Base-by-base conservation (phyloP, 2,113 vertebrate genomes). In the Psephotus haematonotus region DNA sequence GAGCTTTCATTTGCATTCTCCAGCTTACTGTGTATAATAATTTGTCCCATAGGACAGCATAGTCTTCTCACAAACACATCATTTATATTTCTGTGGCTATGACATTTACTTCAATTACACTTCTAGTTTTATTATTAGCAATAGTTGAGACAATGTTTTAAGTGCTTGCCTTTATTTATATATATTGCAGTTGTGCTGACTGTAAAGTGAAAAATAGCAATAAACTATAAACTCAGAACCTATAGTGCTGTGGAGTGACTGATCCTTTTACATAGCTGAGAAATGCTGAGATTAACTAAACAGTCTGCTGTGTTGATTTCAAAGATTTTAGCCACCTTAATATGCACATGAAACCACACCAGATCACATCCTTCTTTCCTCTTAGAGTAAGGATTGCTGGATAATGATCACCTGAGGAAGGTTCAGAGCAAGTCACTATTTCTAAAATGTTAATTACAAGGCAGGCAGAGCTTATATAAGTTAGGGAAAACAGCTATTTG, bases 11-110 rank as follows among this genome's bases (percentile, higher is more conserved):
- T 78, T 37, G 62, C 84, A 47, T 24, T 91, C 25, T 86, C 25
- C 28, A 47, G 6, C 4, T 33, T 87, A 41, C 25, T 70, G 7
- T 28, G 35, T 71, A 31, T 20, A 94, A 79, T 46, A 70, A 82
- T 60, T 91, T 90, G 24, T 86, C 71, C 78, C 49, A 35, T 7
- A 74, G 20, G 57, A 68, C 35, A 83, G 8, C 13, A 64, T 8
- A 63, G 20, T 81, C 52, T 93, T 67, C 10, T 43, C 47, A 93
- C 84, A 95, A 91, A 63, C 25, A 33, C 8, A 72, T 82, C 4
- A 55, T 90, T 94, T 88, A 55, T 88, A 64, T 92, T 96, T 95
- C 69, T 92, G 43, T 80, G 43, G 35, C 24, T 95, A 95, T 71
- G 35, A 37, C 69, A 82, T 94, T 90, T 93, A 79, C 69, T 91